These are phyloP conservation scores for Dasyprocta punctata DNA, from an alignment of 2,113 vertebrate species.

Conservation along the genomic window DNA sequence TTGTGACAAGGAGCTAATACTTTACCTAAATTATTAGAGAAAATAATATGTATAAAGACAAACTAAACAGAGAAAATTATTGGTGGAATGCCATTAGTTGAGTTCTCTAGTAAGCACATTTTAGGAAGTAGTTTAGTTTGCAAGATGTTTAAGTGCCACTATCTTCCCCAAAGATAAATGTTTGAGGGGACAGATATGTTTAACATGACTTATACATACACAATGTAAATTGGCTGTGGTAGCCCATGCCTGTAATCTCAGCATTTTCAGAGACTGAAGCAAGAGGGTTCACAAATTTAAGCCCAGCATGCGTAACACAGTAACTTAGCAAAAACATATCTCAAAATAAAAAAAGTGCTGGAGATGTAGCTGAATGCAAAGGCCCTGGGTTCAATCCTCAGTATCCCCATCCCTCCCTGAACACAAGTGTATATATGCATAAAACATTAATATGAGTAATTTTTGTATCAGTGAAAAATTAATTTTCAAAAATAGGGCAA, in stretches of 20 bases:
- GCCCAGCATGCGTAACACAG: not conserved
- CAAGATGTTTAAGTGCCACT: not conserved
- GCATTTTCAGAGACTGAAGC: not conserved
- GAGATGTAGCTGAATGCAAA: not conserved
- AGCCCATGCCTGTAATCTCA: not conserved
- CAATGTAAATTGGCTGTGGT: not conserved
- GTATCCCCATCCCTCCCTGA: too few species aligned
- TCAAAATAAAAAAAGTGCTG: not conserved
- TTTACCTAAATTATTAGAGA: not conserved
- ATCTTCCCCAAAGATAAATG: not conserved
- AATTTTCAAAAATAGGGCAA: not conserved
- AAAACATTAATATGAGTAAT: not conserved
- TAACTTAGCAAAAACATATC: not conserved
- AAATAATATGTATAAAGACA: slow-evolving; percentile 2
- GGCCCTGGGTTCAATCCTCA: not conserved
- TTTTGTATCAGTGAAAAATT: not conserved
- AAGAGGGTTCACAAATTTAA: not conserved
- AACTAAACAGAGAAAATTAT: not conserved
- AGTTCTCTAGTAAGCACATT: not conserved
- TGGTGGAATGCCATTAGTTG: not conserved
- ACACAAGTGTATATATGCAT: not conserved
- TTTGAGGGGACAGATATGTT: not conserved
- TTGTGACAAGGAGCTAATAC: not conserved
- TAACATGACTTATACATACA: not conserved
- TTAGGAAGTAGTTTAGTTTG: not conserved